Evolutionary conservation across 2,797 vertebrate species (phyloP).

Genomic region (Sitta carolinensis): DNA sequence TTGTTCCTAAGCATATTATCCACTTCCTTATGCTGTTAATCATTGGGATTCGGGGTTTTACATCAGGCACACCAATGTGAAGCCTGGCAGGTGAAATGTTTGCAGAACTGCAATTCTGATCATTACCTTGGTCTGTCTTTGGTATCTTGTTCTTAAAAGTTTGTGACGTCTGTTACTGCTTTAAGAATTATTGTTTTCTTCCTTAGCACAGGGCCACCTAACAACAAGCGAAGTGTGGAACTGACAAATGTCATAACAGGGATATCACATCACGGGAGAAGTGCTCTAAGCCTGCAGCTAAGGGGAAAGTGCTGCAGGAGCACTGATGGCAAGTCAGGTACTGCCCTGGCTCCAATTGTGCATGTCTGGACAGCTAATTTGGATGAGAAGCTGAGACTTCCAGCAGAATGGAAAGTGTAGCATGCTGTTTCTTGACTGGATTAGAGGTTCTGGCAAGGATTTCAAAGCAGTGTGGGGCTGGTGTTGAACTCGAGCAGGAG

Average conservation of each 20-base stretch:
- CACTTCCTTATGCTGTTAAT: not conserved
- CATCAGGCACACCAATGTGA: not conserved
- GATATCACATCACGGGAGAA: not conserved
- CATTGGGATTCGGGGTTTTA: not conserved
- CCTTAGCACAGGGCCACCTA: not conserved
- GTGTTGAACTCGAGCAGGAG: not conserved
- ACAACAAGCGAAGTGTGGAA: not conserved
- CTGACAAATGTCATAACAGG: not conserved
- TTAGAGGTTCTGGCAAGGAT: conserved; percentile 25
- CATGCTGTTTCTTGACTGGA: conserved; percentile 29
- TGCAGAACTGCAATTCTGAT: not conserved
- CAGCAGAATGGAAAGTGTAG: not conserved
- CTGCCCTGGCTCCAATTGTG: not conserved
- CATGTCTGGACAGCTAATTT: not conserved
- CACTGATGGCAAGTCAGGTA: not conserved
- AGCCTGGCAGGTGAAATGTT: not conserved
- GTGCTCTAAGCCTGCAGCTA: not conserved
- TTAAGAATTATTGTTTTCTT: not conserved
- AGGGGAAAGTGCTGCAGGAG: not conserved
- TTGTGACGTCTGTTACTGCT: not conserved
- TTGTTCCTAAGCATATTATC: not conserved
- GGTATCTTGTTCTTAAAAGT: not conserved
- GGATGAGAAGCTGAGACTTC: not conserved
- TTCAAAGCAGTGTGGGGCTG: conserved; percentile 3
- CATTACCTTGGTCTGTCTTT: not conserved